Conservation (phyloP, 2,888 invertebrate species). For the Microchrysa polita region DNA sequence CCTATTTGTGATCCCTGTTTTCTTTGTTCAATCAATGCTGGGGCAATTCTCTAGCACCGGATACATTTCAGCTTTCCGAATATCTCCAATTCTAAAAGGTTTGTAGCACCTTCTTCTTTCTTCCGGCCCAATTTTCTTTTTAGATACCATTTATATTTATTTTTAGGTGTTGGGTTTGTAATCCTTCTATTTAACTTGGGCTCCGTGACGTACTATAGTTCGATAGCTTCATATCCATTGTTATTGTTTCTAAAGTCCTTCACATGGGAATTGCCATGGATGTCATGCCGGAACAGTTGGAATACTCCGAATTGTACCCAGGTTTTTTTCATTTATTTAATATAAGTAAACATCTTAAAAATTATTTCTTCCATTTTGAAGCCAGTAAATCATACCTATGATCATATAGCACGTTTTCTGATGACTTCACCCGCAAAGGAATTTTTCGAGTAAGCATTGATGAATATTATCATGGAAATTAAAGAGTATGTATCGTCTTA, state of each 20-base stretch:
- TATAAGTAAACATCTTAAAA: not conserved
- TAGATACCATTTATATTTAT: constrained; percentile 5
- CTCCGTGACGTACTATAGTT: constrained; percentile 83
- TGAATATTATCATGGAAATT: not conserved
- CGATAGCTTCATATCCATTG: constrained; percentile 84
- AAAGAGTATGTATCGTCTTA: not conserved
- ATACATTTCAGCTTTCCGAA: constrained; percentile 81
- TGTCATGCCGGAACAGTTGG: constrained; percentile 79
- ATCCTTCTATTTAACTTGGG: constrained; percentile 82
- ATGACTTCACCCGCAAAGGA: constrained; percentile 23
- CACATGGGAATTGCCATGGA: constrained; percentile 77
- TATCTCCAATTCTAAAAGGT: constrained; percentile 90
- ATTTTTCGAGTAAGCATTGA: constrained; percentile 27
- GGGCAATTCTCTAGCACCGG: constrained; percentile 87
- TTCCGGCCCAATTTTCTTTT: not conserved
- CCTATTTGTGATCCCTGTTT: constrained; percentile 84
- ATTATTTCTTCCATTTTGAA: not conserved
- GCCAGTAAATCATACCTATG: constrained; percentile 22
- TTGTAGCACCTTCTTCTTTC: constrained; percentile 46
- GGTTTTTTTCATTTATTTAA: not conserved
- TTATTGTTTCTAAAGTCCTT: constrained; percentile 81
- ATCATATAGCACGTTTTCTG: constrained; percentile 26
- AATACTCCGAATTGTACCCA: constrained; percentile 75
- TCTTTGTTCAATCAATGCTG: constrained; percentile 87
- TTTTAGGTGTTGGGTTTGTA: constrained; percentile 84